These are phyloP conservation scores for Magallana nippona DNA, from an alignment of 2,888 invertebrate genomes.

Conservation along the genomic window DNA sequence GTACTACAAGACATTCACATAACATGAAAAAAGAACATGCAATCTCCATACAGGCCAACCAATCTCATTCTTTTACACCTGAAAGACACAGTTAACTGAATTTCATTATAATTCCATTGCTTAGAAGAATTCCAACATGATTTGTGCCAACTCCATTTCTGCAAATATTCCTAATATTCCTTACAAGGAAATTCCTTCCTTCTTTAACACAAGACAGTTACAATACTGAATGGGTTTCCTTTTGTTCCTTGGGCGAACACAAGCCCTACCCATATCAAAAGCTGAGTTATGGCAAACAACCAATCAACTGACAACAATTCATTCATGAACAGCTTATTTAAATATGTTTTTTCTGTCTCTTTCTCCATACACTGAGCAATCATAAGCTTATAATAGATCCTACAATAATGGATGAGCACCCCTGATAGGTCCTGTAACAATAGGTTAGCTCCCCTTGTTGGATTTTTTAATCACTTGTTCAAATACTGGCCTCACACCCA, in stretches of 20 bases:
- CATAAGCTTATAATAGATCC: not conserved
- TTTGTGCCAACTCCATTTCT: not conserved
- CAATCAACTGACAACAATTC: conserved; percentile 1
- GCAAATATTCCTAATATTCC: too few relatives aligned
- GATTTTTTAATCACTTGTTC: conserved; percentile 31
- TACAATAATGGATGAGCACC: not conserved
- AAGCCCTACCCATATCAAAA: not conserved
- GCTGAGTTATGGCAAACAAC: not conserved
- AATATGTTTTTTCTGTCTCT: not conserved
- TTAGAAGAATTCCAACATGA: not conserved
- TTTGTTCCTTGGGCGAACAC: conserved; percentile 11
- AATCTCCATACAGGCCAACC: not conserved
- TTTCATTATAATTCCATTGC: not conserved
- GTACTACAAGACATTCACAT: not conserved
- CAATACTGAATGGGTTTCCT: not conserved
- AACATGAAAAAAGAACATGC: not conserved
- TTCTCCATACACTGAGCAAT: not conserved
- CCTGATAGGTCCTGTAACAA: not conserved
- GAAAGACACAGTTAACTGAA: conserved; percentile 22
- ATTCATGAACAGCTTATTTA: too few relatives aligned
- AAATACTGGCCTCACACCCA: conserved; percentile 33
- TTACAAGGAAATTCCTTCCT: not conserved
- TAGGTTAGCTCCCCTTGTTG: conserved; percentile 21
- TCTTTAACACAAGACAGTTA: not conserved
- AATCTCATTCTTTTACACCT: conserved; percentile 6